These are phyloP conservation scores for Sorex maritimensis DNA, from an alignment of 2,797 vertebrate genomes.

Conservation along the genomic window DNA sequence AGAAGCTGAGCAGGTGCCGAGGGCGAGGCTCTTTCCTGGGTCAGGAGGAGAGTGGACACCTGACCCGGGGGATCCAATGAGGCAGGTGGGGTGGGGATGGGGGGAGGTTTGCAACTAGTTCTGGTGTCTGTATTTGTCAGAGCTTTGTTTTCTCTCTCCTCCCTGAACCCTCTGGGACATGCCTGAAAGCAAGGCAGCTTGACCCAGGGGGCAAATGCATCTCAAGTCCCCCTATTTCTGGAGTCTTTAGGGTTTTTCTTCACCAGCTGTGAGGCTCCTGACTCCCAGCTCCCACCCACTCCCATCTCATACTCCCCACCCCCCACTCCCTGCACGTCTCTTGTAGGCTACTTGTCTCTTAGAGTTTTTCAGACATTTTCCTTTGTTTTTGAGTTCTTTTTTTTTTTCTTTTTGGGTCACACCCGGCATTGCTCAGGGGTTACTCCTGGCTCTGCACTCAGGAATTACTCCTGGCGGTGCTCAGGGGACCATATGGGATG, in stretches of 20 bases:
- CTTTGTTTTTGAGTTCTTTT: constrained; percentile 37
- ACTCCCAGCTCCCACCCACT: no score
- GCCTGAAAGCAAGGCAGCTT: no score
- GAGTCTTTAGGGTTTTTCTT: not conserved
- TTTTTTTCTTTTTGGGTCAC: no score
- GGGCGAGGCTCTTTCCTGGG: constrained; percentile 67
- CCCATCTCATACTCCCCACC: no score
- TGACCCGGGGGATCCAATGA: constrained; percentile 11
- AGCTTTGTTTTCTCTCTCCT: not conserved
- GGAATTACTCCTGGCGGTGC: no score
- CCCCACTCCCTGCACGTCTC: not conserved
- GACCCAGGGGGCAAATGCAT: not conserved
- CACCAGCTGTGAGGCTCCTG: not conserved
- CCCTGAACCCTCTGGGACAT: not conserved
- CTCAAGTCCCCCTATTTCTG: not conserved
- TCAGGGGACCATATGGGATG: no score
- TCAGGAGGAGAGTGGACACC: constrained; percentile 60
- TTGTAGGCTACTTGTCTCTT: not conserved
- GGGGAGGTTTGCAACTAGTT: not conserved
- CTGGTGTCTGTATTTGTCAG: constrained; percentile 59
- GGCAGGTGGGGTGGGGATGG: no score
- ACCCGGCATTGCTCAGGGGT: no score
- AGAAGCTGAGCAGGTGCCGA: not conserved
- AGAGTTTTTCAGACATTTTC: constrained; percentile 11
- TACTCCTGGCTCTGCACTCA: no score